Evolutionary conservation across 1,140 invertebrate genomes (phyloP), one percentile per base, ranked within the genome.

Genomic region (Ladona fulva): DNA sequence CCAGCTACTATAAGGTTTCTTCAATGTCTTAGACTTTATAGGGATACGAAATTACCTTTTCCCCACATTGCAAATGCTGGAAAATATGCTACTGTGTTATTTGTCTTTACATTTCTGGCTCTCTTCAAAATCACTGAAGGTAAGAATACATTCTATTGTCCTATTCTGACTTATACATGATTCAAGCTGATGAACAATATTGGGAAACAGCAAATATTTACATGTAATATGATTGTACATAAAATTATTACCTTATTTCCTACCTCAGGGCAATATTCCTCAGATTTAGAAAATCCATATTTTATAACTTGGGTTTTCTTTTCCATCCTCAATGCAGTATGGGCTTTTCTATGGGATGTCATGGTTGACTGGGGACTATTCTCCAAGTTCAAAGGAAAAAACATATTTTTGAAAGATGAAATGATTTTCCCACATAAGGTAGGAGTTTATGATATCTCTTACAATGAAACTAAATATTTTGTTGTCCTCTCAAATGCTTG

Each of bases 1-100:
- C 98, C 98, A 0, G 97, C 97, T 0, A 99, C 96, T 95, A 97
- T 97, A 82, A 91, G 98, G 74, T 99, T 99, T 86, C 95, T 96
- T 25, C 98, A 99, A 84, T 99, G 98, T 82, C 84, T 99, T 11
- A 88, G 98, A 0, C 93, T 98, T 81, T 99, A 99, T 85, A 85
- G 92, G 0, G 95, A 97, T 84, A 93, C 93, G 0, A 90, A 89
- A 80, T 94, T 98, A 83, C 93, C 92, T 0, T 98, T 98, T 86
- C 97, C 97, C 0, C 97, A 99, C 87, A 86, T 97, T 52, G 95
- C 94, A 0, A 99, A 99, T 86, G 98, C 98, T 24, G 96, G 95
- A 75, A 99, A 99, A 88, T 99, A 99, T 86, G 94, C 96, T 0
- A 99, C 97, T 0, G 97, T 97, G 0, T 99, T 99, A 87, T 91